These are phyloP conservation scores for Mustela nigripes DNA, from an alignment of 2,113 vertebrate genomes.

Conservation along the genomic window DNA sequence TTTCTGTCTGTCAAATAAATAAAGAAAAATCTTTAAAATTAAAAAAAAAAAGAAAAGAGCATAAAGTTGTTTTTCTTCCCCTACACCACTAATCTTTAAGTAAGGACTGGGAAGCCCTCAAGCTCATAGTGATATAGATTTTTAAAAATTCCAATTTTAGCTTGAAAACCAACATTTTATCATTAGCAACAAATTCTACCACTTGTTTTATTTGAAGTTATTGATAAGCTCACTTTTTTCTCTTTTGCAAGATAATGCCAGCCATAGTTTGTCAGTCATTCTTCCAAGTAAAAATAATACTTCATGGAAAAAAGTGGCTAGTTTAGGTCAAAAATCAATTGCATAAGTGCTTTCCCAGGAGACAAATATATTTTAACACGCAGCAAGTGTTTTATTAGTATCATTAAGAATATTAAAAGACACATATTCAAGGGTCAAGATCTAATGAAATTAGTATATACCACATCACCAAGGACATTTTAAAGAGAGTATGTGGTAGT, in stretches of 20 bases:
- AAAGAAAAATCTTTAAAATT: too few relatives aligned
- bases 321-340: neutral
- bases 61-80: neutral
- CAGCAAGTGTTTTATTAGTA: neutral
- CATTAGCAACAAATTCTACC: neutral
- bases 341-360: neutral
- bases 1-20: too few relatives aligned
- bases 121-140: neutral
- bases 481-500: neutral
- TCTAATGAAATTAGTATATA: neutral
- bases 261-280: neutral
- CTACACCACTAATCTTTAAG: neutral
- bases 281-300: neutral
- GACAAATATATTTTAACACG: neutral
- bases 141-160: neutral
- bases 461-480: neutral
- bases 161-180: neutral
- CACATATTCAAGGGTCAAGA: neutral
- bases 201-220: neutral
- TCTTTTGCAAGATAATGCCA: neutral
- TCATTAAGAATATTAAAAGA: neutral
- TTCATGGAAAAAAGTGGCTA: neutral
- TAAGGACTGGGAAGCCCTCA: neutral
- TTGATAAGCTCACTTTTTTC: neutral
- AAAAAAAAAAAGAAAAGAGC: neutral